A percentile compares a stretch with the other conserved stretches of the same genome.
Evolutionary conservation across 2,113 vertebrate species (phyloP).

Genomic region (Nannospalax galili): DNA sequence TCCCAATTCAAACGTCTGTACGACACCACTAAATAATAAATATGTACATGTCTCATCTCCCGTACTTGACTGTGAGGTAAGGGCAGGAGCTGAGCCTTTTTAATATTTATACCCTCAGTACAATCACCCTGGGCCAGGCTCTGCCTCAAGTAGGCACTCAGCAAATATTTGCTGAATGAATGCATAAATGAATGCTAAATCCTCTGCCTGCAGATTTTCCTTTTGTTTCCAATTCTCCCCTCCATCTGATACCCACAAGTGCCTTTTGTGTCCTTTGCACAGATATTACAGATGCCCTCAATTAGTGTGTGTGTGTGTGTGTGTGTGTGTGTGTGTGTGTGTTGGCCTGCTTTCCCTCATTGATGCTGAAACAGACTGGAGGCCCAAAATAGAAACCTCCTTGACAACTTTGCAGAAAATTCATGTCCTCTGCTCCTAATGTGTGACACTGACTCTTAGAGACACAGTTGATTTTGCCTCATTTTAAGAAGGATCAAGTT

Average conservation of each 20-base stretch:
- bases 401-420: constrained; percentile 68
- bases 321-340: constrained; percentile 33
- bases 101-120: constrained; percentile 73
- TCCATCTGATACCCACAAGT: constrained; percentile 57
- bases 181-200: constrained; percentile 77
- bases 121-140: constrained; percentile 42
- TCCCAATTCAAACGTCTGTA: constrained; percentile 50
- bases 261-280: constrained; percentile 24
- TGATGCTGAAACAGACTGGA: constrained; percentile 68
- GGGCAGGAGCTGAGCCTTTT: constrained; percentile 59
- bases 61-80: constrained; percentile 55
- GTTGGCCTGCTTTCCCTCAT: constrained; percentile 63
- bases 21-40: constrained; percentile 72
- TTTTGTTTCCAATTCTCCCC: constrained; percentile 74
- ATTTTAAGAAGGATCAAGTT: constrained; percentile 32
- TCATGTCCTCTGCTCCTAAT: not conserved
- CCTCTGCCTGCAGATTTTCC: constrained; percentile 61
- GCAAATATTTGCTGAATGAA: constrained; percentile 79
- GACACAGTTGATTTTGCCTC: constrained; percentile 43
- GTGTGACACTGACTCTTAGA: not conserved
- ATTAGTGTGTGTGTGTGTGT: not conserved
- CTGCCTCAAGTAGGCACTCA: constrained; percentile 62
- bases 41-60: constrained; percentile 56
- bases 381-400: constrained; percentile 75
- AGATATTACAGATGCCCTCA: constrained; percentile 61